A percentile compares a stretch with the other conserved stretches of the same genome.
Conservation (phyloP, 1,140 invertebrate genomes). For the Drosophila sp. region DNA sequence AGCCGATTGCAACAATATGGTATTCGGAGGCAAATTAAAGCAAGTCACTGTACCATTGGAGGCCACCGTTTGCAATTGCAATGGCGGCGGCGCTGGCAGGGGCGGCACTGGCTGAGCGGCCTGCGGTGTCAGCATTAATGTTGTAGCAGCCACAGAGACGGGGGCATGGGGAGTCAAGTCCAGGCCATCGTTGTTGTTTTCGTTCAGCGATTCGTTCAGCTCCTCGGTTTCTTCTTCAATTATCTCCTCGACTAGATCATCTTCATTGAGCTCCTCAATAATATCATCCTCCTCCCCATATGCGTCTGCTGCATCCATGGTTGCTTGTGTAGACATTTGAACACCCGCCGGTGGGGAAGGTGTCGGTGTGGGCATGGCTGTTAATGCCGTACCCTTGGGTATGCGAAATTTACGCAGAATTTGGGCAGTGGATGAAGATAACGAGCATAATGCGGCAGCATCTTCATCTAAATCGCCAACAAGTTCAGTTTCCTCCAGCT, state of each 20-base stretch:
- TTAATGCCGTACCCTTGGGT: slow-evolving; percentile 76
- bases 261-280: slow-evolving; percentile 72
- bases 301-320: slow-evolving; percentile 31
- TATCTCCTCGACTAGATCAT: slow-evolving; percentile 76
- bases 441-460: slow-evolving; percentile 23
- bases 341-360: slow-evolving; percentile 61
- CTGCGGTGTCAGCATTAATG: slow-evolving; percentile 30
- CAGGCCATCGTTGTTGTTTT: slow-evolving; percentile 44
- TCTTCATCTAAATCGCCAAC: slow-evolving; percentile 69
- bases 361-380: slow-evolving; percentile 74
- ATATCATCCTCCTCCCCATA: slow-evolving; percentile 69
- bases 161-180: slow-evolving; percentile 38
- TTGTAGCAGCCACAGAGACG: slow-evolving; percentile 36
- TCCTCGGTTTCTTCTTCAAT: slow-evolving; percentile 68
- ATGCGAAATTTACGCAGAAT: slow-evolving; percentile 79
- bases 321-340: slow-evolving; percentile 20
- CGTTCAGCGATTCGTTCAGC: slow-evolving; percentile 32
- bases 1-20: slow-evolving; percentile 71
- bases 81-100: slow-evolving; percentile 37
- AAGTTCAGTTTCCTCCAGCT: slow-evolving; percentile 41
- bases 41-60: slow-evolving; percentile 78
- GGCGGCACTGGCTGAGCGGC: slow-evolving; percentile 35
- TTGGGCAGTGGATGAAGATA: slow-evolving; percentile 71
- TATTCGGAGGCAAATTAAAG: slow-evolving; percentile 76
- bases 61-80: slow-evolving; percentile 74